A percentile compares a stretch with the other conserved stretches of the same genome.
These are phyloP conservation scores for Trachelus tabidus DNA, from an alignment of 2,888 invertebrate species.

Conservation along the genomic window DNA sequence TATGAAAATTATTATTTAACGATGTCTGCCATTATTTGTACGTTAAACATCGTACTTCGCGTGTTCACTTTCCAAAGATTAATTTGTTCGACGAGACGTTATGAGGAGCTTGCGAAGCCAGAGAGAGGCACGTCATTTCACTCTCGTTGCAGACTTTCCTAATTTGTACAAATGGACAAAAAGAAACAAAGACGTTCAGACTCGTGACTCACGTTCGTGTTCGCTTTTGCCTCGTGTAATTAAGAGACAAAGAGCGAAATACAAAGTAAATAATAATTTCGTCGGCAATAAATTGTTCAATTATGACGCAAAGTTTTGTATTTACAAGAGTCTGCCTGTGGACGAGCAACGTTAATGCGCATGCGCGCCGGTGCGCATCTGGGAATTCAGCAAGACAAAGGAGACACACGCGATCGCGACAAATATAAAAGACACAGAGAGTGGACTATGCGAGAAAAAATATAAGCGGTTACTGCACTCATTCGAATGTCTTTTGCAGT, in stretches of 20 bases:
- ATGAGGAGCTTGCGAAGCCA: background rate
- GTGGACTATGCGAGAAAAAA: background rate
- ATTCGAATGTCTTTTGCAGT: background rate
- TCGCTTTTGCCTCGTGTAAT: background rate
- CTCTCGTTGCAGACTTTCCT: slow-evolving; percentile 60
- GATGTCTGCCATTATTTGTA: background rate
- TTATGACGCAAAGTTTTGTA: background rate
- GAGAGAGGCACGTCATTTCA: slow-evolving; percentile 37
- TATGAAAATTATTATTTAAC: background rate
- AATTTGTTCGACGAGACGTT: background rate
- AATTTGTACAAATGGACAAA: slow-evolving; percentile 50
- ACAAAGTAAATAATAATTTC: slow-evolving; percentile 9
- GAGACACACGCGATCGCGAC: background rate
- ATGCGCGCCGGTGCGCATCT: background rate
- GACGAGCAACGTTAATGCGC: background rate
- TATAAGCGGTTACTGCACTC: background rate
- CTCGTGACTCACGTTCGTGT: background rate
- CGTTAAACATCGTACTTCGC: background rate
- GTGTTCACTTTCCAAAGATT: background rate
- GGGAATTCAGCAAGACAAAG: background rate
- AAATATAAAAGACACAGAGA: background rate
- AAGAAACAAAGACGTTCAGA: slow-evolving; percentile 39
- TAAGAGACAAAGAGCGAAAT: slow-evolving; percentile 9
- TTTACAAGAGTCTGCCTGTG: background rate
- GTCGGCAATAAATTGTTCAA: background rate